Conservation (phyloP, 2,888 invertebrate species). For the Cheiracanthium punctorium region DNA sequence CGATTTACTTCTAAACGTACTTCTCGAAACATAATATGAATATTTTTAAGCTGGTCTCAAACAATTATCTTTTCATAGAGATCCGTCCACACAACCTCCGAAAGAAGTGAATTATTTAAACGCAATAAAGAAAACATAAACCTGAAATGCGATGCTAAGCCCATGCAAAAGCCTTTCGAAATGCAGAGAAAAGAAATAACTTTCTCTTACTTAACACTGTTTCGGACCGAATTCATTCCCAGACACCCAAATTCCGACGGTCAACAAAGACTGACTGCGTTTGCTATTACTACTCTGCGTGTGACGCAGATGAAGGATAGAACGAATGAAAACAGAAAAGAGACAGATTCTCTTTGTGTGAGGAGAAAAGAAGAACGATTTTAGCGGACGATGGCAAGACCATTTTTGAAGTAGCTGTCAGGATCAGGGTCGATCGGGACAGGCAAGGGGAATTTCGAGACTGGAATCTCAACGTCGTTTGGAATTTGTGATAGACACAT, state of each 20-base stretch:
- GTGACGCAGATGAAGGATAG: neutral
- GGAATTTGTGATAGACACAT: too few species aligned
- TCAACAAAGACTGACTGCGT: neutral
- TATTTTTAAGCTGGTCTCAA: too few species aligned
- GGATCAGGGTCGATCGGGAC: neutral
- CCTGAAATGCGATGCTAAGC: too few species aligned
- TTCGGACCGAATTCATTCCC: neutral
- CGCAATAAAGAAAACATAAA: too few species aligned
- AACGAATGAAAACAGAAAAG: neutral
- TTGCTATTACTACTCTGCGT: neutral
- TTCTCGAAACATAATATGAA: too few species aligned
- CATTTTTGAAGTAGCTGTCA: conserved; percentile 3
- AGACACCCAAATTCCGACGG: neutral
- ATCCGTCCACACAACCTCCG: too few species aligned
- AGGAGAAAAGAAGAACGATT: neutral
- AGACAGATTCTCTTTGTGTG: too few species aligned
- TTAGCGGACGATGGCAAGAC: neutral
- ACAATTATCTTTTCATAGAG: too few species aligned
- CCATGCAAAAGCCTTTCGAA: too few species aligned
- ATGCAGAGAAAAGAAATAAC: too few species aligned
- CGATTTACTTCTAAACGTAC: too few species aligned
- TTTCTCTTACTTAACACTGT: neutral
- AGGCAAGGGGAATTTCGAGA: neutral
- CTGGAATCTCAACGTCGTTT: neutral
- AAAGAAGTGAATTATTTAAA: too few species aligned